Base-by-base conservation (phyloP, 2,888 invertebrate species). In the Apotomis turbidana region DNA sequence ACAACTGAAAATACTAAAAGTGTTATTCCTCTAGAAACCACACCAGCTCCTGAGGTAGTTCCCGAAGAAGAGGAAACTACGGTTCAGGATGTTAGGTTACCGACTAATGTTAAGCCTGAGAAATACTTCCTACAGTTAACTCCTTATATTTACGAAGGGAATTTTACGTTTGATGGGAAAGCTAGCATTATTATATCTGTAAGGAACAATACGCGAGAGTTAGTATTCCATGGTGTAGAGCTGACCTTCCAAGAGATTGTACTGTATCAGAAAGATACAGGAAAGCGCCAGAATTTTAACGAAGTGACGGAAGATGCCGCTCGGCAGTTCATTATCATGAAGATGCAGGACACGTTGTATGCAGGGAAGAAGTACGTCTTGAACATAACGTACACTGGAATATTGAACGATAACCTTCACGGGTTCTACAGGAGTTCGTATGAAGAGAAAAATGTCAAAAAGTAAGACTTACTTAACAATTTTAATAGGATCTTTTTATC, bases 401-500 rank as follows among this genome's bases (percentile, higher is more conserved):
- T 95, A 73, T 90, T 98, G 66, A 96, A 96, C 81, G 96, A 97
- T 82, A 94, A 95, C 76, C 90, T 97, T 51, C 95, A 96, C 80
- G 97, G 97, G 58, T 97, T 97, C 87, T 97, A 97, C 83, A 94
- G 97, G 78, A 97, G 97, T 88, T 96, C 96, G 0, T 97, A 97
- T 85, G 94, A 94, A 77, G 94, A 95, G 76, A 94, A 94, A 75
- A 96, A 95, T 78, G 91, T 95, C 70, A 96, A 95, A 78, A 96
- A 95, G 97, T 96, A 86, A 90, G 90, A 46, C 70, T 71, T 36
- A 6, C 71, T 61, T 54, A 4, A 5, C 5, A 0, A 4, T 6
- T 41, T 41, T 6, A 41, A 27, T 27, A 2, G 27, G 1, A 27
- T 27, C 27, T 27, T 27, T 0, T 27, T 27, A 27, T 27, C 27